Evolutionary conservation across 1,140 invertebrate species (phyloP).

Genomic region (Listronotus bonariensis): DNA sequence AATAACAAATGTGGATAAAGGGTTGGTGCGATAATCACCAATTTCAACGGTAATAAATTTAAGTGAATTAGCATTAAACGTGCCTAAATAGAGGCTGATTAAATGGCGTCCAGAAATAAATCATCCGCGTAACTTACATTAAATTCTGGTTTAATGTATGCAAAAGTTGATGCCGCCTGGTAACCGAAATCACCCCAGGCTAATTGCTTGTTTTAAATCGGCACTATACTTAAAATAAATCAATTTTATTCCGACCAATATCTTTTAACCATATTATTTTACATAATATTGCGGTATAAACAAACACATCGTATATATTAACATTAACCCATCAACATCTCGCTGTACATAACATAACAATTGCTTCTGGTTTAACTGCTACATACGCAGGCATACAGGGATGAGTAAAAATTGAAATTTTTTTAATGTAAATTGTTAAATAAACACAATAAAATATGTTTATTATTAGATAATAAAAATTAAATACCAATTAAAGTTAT

Average conservation of each 20-base stretch:
- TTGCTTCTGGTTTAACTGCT: not conserved
- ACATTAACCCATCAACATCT: not conserved
- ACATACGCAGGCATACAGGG: too few species aligned
- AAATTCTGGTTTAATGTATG: slow-evolving; percentile 53
- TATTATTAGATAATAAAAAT: too few species aligned
- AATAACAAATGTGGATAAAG: slow-evolving; percentile 49
- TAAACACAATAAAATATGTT: too few species aligned
- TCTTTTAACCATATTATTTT: slow-evolving; percentile 26
- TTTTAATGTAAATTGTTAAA: too few species aligned
- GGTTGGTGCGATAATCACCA: slow-evolving; percentile 50
- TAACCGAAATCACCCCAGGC: slow-evolving; percentile 35
- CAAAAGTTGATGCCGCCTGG: slow-evolving; percentile 42
- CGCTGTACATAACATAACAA: slow-evolving; percentile 10
- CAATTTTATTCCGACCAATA: slow-evolving; percentile 30
- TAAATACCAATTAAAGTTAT: too few species aligned
- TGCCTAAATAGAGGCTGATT: slow-evolving; percentile 54
- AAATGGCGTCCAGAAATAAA: slow-evolving; percentile 52
- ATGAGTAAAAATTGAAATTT: too few species aligned
- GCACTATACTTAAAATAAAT: slow-evolving; percentile 33
- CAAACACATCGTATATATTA: slow-evolving; percentile 3
- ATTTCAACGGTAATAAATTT: slow-evolving; percentile 54
- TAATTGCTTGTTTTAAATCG: slow-evolving; percentile 36
- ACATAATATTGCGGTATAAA: slow-evolving; percentile 18
- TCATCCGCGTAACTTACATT: slow-evolving; percentile 52
- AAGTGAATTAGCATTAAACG: slow-evolving; percentile 54